Evolutionary conservation across 2,888 invertebrate genomes (phyloP).

Genomic region (Pecten maximus): DNA sequence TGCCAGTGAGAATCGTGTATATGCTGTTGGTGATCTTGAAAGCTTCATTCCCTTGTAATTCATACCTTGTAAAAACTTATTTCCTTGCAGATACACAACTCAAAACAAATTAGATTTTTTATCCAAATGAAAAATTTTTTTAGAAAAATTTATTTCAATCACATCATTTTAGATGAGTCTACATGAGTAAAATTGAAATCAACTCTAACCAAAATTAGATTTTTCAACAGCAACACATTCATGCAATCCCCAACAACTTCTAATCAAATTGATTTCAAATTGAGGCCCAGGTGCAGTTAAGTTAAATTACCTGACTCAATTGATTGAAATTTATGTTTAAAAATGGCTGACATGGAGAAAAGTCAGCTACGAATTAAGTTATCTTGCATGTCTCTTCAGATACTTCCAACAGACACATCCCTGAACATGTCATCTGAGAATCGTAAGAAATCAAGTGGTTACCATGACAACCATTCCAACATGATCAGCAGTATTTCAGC

Average conservation of each 20-base stretch:
- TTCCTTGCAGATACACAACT: not conserved
- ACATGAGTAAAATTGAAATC: not conserved
- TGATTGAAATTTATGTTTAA: not conserved
- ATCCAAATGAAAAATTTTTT: not conserved
- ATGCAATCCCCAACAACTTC: no score
- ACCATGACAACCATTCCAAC: not conserved
- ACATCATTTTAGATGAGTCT: not conserved
- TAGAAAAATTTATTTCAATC: not conserved
- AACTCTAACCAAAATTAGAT: not conserved
- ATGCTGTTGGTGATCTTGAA: no score
- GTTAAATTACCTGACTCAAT: not conserved
- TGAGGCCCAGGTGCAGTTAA: not conserved
- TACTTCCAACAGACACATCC: not conserved
- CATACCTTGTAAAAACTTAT: not conserved
- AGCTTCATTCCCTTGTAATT: no score
- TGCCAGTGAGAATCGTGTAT: no score
- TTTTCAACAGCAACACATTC: not conserved
- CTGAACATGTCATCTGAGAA: not conserved
- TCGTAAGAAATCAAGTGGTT: not conserved
- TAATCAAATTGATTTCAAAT: not conserved
- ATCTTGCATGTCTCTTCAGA: not conserved
- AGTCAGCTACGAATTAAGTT: not conserved
- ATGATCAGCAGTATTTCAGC: slow-evolving; percentile 3
- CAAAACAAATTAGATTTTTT: not conserved
- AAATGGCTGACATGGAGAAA: not conserved